Evolutionary conservation across 2,888 invertebrate genomes (phyloP).

Genomic region (Teleiodes luculella): DNA sequence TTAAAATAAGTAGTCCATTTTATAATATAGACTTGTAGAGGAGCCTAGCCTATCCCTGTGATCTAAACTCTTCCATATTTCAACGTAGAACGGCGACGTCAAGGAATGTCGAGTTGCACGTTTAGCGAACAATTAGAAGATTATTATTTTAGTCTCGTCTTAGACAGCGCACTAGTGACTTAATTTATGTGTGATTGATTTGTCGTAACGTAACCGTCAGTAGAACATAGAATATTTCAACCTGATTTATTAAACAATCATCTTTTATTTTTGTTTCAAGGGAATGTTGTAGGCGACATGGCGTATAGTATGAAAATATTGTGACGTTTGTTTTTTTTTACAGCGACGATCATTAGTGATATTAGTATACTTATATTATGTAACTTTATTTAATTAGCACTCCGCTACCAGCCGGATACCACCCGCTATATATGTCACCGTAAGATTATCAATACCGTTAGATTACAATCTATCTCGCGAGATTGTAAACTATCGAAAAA

Average conservation of each 20-base stretch:
- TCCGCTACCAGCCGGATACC: conserved; percentile 30
- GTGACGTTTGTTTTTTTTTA: conserved; percentile 15
- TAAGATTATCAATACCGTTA: too few relatives aligned
- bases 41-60: conserved; percentile 51
- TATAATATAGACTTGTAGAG: conserved; percentile 53
- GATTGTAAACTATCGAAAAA: too few relatives aligned
- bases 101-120: conserved; percentile 61
- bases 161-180: conserved; percentile 62
- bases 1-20: conserved; percentile 20
- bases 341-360: conserved; percentile 29
- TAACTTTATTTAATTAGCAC: conserved; percentile 33
- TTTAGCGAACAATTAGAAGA: conserved; percentile 57
- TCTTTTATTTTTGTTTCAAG: conserved; percentile 43
- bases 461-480: too few relatives aligned
- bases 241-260: conserved; percentile 37
- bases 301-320: conserved; percentile 17
- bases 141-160: conserved; percentile 47
- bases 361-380: conserved; percentile 26
- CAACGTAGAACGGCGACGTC: conserved; percentile 39
- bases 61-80: conserved; percentile 78
- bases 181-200: conserved; percentile 53
- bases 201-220: conserved; percentile 47
- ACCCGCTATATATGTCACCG: conserved; percentile 33
- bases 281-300: conserved; percentile 48
- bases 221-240: conserved; percentile 42